phyloP scores from a whole-genome alignment of 2,113 vertebrate genomes.

The Pelusios castaneus region DNA sequence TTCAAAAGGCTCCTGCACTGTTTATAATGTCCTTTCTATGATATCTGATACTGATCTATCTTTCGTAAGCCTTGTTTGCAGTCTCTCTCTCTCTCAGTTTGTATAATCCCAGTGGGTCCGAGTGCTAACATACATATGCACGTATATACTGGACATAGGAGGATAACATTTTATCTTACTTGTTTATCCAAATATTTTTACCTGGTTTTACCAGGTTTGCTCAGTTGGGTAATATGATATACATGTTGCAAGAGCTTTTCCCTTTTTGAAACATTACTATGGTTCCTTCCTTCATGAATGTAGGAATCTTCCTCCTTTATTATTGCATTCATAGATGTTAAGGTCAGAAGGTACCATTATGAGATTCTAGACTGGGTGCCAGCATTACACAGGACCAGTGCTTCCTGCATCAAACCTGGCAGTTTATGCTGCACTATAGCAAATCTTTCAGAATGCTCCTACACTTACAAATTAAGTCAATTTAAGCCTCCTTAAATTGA shows the following conservation, averaged over 20 bases:
- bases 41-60: constrained; percentile 30
- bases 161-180: not conserved
- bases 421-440: not conserved
- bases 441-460: too few species aligned
- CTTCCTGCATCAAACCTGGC: constrained; percentile 45
- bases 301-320: constrained; percentile 12
- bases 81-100: not conserved
- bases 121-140: constrained; percentile 37
- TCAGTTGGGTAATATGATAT: not conserved
- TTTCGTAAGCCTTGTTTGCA: constrained; percentile 44
- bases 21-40: constrained; percentile 59
- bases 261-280: not conserved
- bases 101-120: constrained; percentile 16
- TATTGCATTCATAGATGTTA: constrained; percentile 65
- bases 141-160: constrained; percentile 26
- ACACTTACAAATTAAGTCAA: too few species aligned
- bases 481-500: too few species aligned
- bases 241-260: not conserved
- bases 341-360: constrained; percentile 59
- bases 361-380: constrained; percentile 68
- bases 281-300: not conserved
- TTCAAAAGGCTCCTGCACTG: not conserved
- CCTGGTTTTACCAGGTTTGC: not conserved
- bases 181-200: not conserved
- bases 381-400: constrained; percentile 55